phyloP scores from a whole-genome alignment of 1,140 invertebrate species.

The Cotesia typhae region DNA sequence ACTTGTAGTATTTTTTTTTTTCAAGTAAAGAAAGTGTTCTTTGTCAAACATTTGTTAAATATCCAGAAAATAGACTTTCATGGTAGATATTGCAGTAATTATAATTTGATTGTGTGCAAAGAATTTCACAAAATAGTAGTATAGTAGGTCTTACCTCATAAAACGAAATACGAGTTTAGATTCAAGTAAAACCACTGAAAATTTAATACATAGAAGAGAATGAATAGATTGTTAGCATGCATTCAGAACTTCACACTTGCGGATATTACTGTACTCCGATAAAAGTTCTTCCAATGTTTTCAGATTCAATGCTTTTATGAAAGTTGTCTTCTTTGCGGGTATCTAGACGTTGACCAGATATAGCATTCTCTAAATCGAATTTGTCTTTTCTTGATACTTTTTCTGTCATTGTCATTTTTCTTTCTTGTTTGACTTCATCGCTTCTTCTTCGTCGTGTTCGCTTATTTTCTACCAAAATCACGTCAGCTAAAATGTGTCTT shows the following conservation, averaged over 20 bases:
- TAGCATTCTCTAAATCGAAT: not conserved
- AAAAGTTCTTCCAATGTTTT: slow-evolving; percentile 28
- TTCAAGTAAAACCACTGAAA: not conserved
- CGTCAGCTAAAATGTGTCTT: slow-evolving; percentile 34
- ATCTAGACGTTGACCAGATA: slow-evolving; percentile 9
- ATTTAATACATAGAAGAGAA: slow-evolving; percentile 20
- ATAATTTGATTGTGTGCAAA: too few species aligned
- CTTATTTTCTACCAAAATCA: slow-evolving; percentile 6
- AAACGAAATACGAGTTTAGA: too few species aligned
- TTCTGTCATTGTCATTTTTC: not conserved
- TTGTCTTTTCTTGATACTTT: not conserved
- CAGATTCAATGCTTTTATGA: not conserved
- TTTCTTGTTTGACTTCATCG: slow-evolving; percentile 11
- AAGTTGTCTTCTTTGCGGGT: not conserved
- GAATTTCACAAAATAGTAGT: too few species aligned
- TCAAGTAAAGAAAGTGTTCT: too few species aligned
- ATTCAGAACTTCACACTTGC: slow-evolving; percentile 41
- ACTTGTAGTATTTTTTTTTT: too few species aligned
- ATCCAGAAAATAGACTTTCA: too few species aligned
- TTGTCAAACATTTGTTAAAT: too few species aligned
- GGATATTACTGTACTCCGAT: slow-evolving; percentile 32
- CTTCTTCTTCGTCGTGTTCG: slow-evolving; percentile 11
- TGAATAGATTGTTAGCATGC: slow-evolving; percentile 36
- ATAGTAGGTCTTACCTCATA: too few species aligned
- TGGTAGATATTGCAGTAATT: too few species aligned